Percentiles rank a stretch among this genome's conserved stretches.
phyloP scores from a whole-genome alignment of 2,888 invertebrate species.

The Tetranychus truncatus region DNA sequence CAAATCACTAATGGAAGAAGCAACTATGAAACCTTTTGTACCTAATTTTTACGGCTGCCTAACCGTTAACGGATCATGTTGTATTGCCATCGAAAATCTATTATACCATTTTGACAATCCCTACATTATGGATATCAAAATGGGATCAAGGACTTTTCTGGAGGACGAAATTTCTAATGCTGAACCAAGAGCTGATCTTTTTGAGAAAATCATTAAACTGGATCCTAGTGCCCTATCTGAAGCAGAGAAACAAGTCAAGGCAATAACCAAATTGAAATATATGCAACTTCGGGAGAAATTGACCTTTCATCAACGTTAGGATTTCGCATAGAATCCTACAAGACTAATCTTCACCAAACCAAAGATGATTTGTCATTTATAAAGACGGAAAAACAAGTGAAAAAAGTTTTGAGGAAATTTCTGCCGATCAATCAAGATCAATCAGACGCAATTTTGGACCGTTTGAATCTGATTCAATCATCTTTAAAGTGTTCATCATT shows the following conservation, averaged over 20 bases:
- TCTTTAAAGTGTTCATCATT: conserved; percentile 58
- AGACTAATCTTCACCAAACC: neutral
- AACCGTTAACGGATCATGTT: conserved; percentile 39
- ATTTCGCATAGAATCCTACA: conserved; percentile 87
- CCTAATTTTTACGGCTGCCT: conserved; percentile 66
- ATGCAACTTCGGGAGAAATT: conserved; percentile 68
- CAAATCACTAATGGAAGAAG: conserved; percentile 55
- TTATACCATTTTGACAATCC: conserved; percentile 57
- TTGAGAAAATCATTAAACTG: conserved; percentile 87
- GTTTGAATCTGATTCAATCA: conserved; percentile 54
- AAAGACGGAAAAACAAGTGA: neutral
- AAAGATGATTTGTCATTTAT: conserved; percentile 7
- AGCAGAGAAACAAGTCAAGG: conserved; percentile 57
- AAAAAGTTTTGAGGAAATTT: conserved; percentile 49
- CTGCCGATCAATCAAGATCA: conserved; percentile 44
- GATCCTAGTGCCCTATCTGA: conserved; percentile 67
- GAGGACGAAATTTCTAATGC: conserved; percentile 77
- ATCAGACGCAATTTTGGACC: conserved; percentile 47
- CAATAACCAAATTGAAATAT: conserved; percentile 84
- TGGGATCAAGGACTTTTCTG: conserved; percentile 68
- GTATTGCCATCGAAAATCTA: conserved; percentile 86
- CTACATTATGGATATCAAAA: no score
- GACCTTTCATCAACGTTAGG: conserved; percentile 76
- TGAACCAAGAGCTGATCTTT: conserved; percentile 63
- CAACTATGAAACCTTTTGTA: conserved; percentile 47